Evolutionary conservation across 2,888 invertebrate genomes (phyloP).

Genomic region (Aproaerema taeniolella): DNA sequence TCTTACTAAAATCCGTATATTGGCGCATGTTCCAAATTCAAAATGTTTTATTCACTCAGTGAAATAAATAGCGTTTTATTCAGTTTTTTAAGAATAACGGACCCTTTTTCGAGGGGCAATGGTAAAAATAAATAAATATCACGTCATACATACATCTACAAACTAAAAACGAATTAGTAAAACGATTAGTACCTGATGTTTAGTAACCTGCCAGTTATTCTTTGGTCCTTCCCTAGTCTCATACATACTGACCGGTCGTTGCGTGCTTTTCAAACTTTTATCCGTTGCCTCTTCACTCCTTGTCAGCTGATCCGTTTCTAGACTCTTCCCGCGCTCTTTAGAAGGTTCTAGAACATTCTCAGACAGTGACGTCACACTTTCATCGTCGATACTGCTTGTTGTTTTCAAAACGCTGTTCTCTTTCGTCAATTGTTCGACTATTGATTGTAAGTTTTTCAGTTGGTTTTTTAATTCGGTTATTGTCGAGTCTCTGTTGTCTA

Average conservation of each 20-base stretch:
- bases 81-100: too few species aligned
- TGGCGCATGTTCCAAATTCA: too few species aligned
- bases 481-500: slow-evolving; percentile 80
- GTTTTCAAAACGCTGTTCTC: slow-evolving; percentile 88
- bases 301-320: slow-evolving; percentile 54
- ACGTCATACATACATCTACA: slow-evolving; percentile 4
- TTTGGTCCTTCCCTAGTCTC: slow-evolving; percentile 86
- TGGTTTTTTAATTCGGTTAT: slow-evolving; percentile 81
- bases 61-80: too few species aligned
- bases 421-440: slow-evolving; percentile 85
- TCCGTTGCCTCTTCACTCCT: slow-evolving; percentile 70
- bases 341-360: slow-evolving; percentile 16
- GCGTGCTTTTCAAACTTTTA: slow-evolving; percentile 57
- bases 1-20: too few species aligned
- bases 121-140: too few species aligned
- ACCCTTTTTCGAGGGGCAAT: too few species aligned
- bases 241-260: slow-evolving; percentile 92
- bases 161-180: slow-evolving; percentile 40
- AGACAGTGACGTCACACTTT: slow-evolving; percentile 56
- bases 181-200: slow-evolving; percentile 76
- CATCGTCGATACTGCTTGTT: slow-evolving; percentile 63
- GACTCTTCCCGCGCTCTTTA: slow-evolving; percentile 61
- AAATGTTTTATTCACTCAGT: too few species aligned
- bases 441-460: slow-evolving; percentile 78
- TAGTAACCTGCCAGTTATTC: slow-evolving; percentile 78